Conservation (phyloP, 2,888 invertebrate genomes). For the Lampropteryx suffumata region DNA sequence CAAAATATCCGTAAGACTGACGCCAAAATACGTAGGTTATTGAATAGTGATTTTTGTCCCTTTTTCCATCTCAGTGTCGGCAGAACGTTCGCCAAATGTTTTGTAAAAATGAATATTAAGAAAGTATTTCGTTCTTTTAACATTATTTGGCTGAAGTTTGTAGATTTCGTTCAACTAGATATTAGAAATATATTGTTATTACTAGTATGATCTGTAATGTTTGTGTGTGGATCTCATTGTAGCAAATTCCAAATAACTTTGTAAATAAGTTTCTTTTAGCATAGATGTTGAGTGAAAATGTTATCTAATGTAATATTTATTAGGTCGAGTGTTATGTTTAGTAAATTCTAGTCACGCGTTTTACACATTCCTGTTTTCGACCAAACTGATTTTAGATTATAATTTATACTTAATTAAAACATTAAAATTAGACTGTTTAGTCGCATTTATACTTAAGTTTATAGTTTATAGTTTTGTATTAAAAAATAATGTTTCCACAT, state of each 20-base stretch:
- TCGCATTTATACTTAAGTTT: constrained; percentile 3
- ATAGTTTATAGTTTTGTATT: constrained; percentile 2
- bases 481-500: not conserved
- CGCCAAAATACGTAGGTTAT: constrained; percentile 34
- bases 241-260: constrained; percentile 55
- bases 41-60: constrained; percentile 16
- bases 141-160: constrained; percentile 21
- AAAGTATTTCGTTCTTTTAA: constrained; percentile 11
- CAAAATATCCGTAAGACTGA: constrained; percentile 65
- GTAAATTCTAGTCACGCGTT: constrained; percentile 82
- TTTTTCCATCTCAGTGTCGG: constrained; percentile 12
- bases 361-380: constrained; percentile 82
- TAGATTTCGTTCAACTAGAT: constrained; percentile 7
- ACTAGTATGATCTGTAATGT: constrained; percentile 30
- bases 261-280: constrained; percentile 33
- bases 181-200: constrained; percentile 26
- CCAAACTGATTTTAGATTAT: constrained; percentile 64
- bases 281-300: constrained; percentile 58
- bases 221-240: constrained; percentile 74
- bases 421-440: constrained; percentile 12
- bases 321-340: constrained; percentile 80
- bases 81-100: constrained; percentile 19
- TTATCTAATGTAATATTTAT: constrained; percentile 75
- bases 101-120: constrained; percentile 19
- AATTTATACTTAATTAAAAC: constrained; percentile 10